Evolutionary conservation across 2,797 vertebrate genomes (phyloP).

Genomic region (Linurgus olivaceus): DNA sequence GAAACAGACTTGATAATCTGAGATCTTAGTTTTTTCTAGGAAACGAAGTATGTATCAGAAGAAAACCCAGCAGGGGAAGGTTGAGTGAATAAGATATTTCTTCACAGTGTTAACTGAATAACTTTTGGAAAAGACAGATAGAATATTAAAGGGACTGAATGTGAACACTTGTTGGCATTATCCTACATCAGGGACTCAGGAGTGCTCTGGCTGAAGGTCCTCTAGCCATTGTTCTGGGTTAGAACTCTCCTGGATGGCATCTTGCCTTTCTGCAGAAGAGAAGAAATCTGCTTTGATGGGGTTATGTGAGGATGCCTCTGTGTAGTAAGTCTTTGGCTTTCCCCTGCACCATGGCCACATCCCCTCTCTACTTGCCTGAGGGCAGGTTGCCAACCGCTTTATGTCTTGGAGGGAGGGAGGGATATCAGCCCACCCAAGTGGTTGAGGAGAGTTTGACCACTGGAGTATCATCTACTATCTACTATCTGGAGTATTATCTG

Average conservation of each 20-base stretch:
- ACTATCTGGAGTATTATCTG: neutral
- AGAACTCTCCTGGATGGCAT: neutral
- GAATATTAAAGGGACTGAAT: neutral
- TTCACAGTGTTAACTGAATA: neutral
- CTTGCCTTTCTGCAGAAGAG: neutral
- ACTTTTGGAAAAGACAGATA: neutral
- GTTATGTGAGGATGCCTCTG: neutral
- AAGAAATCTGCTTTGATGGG: neutral
- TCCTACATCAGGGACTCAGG: neutral
- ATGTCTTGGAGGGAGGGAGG: neutral
- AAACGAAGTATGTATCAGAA: neutral
- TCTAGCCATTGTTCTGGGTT: neutral
- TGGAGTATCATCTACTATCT: neutral
- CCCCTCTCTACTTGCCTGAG: neutral
- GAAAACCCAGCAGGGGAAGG: neutral
- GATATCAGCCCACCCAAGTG: neutral
- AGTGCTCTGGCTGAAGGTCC: neutral
- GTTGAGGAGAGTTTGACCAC: neutral
- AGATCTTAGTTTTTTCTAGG: neutral
- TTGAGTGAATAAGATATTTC: neutral
- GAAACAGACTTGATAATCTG: conserved; percentile 19
- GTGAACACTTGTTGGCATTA: neutral
- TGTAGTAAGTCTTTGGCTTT: neutral
- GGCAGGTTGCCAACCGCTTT: neutral
- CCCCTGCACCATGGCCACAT: neutral